Conservation (phyloP, 1,140 invertebrate species). For the Frieseomelitta varia region DNA sequence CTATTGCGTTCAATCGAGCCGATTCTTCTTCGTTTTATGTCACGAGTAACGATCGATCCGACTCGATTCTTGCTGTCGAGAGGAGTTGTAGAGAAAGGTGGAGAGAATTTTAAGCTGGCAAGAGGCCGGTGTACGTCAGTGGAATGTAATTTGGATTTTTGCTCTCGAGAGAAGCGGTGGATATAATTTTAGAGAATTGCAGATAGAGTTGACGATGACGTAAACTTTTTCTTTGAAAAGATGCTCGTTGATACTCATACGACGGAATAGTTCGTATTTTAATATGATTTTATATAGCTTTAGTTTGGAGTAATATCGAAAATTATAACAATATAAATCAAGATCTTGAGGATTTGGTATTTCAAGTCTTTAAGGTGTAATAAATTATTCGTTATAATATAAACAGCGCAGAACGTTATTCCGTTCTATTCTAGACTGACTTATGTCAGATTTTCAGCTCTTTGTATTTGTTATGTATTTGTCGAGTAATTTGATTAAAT, state of each 20-base stretch:
- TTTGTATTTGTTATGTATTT: not conserved
- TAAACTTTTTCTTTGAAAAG: not conserved
- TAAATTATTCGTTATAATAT: too few relatives aligned
- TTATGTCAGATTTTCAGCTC: too few relatives aligned
- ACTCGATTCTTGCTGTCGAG: not conserved
- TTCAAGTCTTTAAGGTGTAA: not conserved
- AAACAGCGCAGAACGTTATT: too few relatives aligned
- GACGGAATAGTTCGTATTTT: too few relatives aligned
- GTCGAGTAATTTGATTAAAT: not conserved
- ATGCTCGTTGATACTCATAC: not conserved
- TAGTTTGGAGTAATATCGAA: not conserved
- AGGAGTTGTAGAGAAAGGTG: not conserved
- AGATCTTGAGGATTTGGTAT: not conserved
- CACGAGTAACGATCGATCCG: not conserved
- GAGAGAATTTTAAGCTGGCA: not conserved
- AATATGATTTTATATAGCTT: too few relatives aligned
- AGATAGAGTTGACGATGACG: not conserved
- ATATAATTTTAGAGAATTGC: not conserved
- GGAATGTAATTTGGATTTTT: not conserved
- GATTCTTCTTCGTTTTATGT: conserved; percentile 8
- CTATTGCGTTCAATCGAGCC: not conserved
- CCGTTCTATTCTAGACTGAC: too few relatives aligned
- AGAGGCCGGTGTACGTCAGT: not conserved
- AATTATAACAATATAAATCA: not conserved
- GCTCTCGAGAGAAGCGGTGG: not conserved